These are phyloP conservation scores for Semaprochilodus insignis DNA, from an alignment of 2,797 vertebrate genomes.

Conservation along the genomic window DNA sequence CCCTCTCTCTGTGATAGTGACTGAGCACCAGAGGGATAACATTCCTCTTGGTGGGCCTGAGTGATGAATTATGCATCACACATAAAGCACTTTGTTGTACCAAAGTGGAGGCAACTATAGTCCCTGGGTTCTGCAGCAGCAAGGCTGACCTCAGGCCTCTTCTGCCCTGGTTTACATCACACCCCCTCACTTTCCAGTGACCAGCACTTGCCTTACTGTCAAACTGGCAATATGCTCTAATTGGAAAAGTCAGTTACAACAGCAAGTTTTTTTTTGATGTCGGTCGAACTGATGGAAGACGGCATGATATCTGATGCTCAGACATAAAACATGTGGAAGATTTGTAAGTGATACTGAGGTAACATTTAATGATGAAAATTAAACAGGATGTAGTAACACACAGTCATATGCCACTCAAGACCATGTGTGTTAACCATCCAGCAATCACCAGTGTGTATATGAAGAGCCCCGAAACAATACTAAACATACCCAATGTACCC, in stretches of 20 bases:
- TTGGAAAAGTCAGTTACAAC: neutral
- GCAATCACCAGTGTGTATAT: no score
- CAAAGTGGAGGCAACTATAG: constrained; percentile 51
- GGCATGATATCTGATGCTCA: neutral
- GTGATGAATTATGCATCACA: constrained; percentile 70
- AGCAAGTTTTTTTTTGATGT: neutral
- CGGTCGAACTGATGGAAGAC: neutral
- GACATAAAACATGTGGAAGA: neutral
- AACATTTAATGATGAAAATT: no score
- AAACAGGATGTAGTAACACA: no score
- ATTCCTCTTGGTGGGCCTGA: constrained; percentile 54
- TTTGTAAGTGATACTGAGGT: neutral
- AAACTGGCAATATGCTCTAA: neutral
- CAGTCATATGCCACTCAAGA: no score
- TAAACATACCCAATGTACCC: no score
- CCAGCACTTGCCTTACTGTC: neutral
- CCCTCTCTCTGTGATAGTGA: constrained; percentile 51
- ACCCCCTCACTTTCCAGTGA: neutral
- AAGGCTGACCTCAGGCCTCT: constrained; percentile 38
- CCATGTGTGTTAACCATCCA: no score
- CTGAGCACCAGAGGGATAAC: constrained; percentile 60
- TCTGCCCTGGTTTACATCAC: constrained; percentile 8
- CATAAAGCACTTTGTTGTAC: constrained; percentile 60
- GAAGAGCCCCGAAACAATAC: no score
- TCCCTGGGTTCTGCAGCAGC: constrained; percentile 41